Conservation (phyloP, 92 coral and sea anemone genomes). For the Desmophyllum pertusum region DNA sequence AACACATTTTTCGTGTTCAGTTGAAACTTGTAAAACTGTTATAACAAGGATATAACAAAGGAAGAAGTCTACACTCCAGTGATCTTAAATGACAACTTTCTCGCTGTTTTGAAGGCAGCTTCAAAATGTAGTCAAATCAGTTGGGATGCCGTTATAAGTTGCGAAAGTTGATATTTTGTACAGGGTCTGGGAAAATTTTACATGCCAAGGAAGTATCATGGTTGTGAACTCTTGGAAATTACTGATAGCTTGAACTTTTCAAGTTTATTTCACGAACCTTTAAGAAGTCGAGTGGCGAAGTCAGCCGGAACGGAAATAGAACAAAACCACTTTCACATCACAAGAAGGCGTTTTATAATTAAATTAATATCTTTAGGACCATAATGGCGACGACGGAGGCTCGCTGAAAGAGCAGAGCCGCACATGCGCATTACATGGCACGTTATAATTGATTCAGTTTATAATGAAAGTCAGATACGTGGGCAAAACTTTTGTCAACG, state of each 20-base stretch:
- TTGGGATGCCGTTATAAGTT: too few relatives aligned
- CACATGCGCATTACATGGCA: not conserved
- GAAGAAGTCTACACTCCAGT: too few relatives aligned
- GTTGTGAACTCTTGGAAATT: not conserved
- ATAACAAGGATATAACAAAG: too few relatives aligned
- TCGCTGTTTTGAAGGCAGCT: too few relatives aligned
- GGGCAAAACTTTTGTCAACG: not conserved
- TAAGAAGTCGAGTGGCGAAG: not conserved
- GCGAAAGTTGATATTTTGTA: too few relatives aligned
- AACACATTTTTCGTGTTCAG: too few relatives aligned
- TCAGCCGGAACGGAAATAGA: not conserved
- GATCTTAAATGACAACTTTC: too few relatives aligned
- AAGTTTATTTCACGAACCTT: not conserved
- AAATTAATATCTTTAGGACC: not conserved
- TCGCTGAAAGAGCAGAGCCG: not conserved
- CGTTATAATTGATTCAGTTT: not conserved
- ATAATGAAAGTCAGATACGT: not conserved
- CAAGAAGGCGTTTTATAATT: not conserved
- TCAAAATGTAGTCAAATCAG: too few relatives aligned
- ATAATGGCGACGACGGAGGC: not conserved
- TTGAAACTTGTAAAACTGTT: too few relatives aligned
- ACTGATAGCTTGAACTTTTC: not conserved
- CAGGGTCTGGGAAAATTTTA: too few relatives aligned
- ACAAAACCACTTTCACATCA: not conserved
- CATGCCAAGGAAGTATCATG: not conserved